Evolutionary conservation across 2,888 invertebrate genomes (phyloP), one percentile per base, ranked within the genome.

Genomic region (Pecten maximus): DNA sequence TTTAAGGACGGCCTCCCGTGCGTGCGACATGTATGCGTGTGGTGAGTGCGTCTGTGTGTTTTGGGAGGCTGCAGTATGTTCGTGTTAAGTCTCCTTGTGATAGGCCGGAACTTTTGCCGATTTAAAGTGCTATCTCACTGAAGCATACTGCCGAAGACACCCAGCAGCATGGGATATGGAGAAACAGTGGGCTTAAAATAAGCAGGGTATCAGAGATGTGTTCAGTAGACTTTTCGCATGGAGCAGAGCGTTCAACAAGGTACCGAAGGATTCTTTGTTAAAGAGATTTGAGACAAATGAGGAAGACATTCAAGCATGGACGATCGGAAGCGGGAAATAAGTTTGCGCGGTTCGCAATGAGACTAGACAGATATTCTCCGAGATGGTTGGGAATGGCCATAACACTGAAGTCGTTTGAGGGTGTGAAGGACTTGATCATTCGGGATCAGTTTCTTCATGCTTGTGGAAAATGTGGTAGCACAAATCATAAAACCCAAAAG

Each of bases 301-400:
- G 60, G 87, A 74, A 88, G 39, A 92, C 87, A 87, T 92, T 92
- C 88, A n/a, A 90, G 40, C 54, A 40, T 19, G n/a, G 88, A 48
- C 40, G 50, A 87, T 87, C 89, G 19, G 90, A 91, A 89, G 28
- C 19, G 35, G 91, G 92, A n/a, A 91, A 92, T 86, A 91, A 90
- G 0, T 91, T 89, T 92, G 19, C 4, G 1, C 91, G 90, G 88
- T 92, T 89, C 87, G 23, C 87, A 0, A 87, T 87, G 6, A 88
- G 89, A n/a, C n/a, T 90, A 35, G 35, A 23, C 15, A 89, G 89
- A 87, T 92, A 92, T 88, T 74, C 91, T 16, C 19, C 28, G 23
- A 87, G 92, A n/a, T 92, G 92, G 92, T 48, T 91, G 39, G 90
- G 91, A 10, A 19, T 92, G 54, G 74, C 91, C 3, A 89, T 88